Evolutionary conservation across 2,888 invertebrate species (phyloP), one percentile per base, ranked within the genome.

Genomic region (Hypolimnas misippus): DNA sequence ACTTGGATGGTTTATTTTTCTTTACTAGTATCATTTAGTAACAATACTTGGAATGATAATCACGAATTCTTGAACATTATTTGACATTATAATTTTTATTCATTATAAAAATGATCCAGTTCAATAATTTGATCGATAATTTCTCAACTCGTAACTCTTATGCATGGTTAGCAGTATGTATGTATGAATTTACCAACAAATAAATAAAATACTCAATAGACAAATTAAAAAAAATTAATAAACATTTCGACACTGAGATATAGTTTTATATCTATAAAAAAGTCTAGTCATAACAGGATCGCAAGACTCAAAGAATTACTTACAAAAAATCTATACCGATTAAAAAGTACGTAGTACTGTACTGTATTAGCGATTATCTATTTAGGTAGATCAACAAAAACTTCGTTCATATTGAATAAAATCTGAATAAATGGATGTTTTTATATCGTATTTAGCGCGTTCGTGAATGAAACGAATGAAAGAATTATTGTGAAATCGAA

Each of bases 401-500:
- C 33, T 51, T 29, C 63, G 55, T 63, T 61, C 55, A 67, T 52
- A 65, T 69, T 70, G 62, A 62, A 58, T 67, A 66, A 72, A 64
- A 56, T 33, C 42, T 35, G 59, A 51, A 60, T 70, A 68, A 73
- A 70, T 70, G 66, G 62, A 65, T 25, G 63, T 68, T 62, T 66
- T 67, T 62, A 57, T 38, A 55, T 46, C 63, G 63, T 61, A 63
- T 69, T 73, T 70, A 69, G 63, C 10, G 51, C 65, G 56, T 59
- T 63, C 56, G 52, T 68, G 63, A 68, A 73, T 67, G 67, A 65
- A 63, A 62, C 46, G 62, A 62, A 49, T 49, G 46, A 46, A 46
- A 19, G 12, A 21, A 44, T 70, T 66, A 68, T 71, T 70, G 65
- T 69, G 67, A 66, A 69, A 71, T 61, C 62, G 60, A 66, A 66